Percentiles rank a stretch among this genome's conserved stretches.
Evolutionary conservation across 2,797 vertebrate species (phyloP).

Genomic region (Okamejei kenojei): DNA sequence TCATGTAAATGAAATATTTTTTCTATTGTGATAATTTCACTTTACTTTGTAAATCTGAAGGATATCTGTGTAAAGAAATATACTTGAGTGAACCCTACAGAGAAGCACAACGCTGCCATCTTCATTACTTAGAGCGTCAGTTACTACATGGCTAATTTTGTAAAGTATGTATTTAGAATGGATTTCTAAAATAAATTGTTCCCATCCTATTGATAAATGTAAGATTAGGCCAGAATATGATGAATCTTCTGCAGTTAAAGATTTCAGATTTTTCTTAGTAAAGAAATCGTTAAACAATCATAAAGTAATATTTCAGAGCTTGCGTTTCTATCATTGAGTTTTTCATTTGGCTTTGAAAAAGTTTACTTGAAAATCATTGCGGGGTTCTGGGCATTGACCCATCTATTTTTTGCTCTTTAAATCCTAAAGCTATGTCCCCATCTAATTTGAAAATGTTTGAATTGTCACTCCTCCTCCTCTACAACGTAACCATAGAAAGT

Average conservation of each 20-base stretch:
- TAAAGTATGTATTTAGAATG: neutral
- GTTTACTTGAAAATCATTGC: neutral
- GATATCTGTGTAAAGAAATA: neutral
- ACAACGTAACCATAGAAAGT: neutral
- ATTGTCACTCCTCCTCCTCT: neutral
- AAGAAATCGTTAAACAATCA: neutral
- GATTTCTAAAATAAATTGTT: neutral
- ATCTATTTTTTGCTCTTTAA: neutral
- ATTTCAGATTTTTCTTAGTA: neutral
- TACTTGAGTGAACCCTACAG: neutral
- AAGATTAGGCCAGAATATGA: neutral
- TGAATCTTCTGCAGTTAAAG: neutral
- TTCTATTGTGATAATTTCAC: neutral
- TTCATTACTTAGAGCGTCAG: neutral
- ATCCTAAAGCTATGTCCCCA: neutral
- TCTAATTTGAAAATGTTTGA: neutral
- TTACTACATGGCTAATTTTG: neutral
- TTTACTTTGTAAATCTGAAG: neutral
- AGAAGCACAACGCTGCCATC: neutral
- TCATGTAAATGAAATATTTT: neutral
- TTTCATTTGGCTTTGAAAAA: neutral
- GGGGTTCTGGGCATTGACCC: neutral
- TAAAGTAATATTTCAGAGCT: neutral
- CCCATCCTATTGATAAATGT: neutral
- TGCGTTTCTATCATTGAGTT: neutral